These are phyloP conservation scores for Protonemura montana DNA, from an alignment of 2,888 invertebrate species.

Conservation along the genomic window DNA sequence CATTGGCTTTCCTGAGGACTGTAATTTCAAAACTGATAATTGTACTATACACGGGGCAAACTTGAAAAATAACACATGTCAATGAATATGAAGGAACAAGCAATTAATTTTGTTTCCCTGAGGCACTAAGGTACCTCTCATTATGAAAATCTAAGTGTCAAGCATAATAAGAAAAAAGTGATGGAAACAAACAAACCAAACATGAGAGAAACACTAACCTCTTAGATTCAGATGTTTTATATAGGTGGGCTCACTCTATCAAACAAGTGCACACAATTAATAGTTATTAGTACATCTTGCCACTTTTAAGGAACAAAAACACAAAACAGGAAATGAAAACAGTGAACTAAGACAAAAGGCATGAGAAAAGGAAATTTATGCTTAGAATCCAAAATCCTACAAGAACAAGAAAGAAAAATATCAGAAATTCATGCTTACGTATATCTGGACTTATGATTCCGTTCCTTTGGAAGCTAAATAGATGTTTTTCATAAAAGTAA, in stretches of 20 bases:
- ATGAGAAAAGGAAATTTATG: not conserved
- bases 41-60: not conserved
- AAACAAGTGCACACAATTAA: not conserved
- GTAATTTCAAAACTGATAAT: not conserved
- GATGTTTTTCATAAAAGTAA: not conserved
- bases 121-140: too few species aligned
- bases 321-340: slow-evolving; percentile 28
- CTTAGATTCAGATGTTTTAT: not conserved
- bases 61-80: not conserved
- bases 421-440: not conserved
- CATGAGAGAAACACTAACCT: not conserved
- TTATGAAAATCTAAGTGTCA: too few species aligned
- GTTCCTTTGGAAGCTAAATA: slow-evolving; percentile 17
- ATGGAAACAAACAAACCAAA: slow-evolving; percentile 8
- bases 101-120: not conserved
- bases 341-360: not conserved
- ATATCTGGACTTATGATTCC: not conserved
- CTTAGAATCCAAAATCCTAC: slow-evolving; percentile 28
- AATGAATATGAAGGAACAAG: not conserved
- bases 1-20: not conserved
- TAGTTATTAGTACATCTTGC: not conserved
- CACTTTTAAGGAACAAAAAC: slow-evolving; percentile 32
- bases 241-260: slow-evolving; percentile 8
- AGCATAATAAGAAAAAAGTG: not conserved
- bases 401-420: slow-evolving; percentile 16